A percentile compares a stretch with the other conserved stretches of the same genome.
Evolutionary conservation across 1,140 invertebrate species (phyloP).

Genomic region (Drosophila subobscura): DNA sequence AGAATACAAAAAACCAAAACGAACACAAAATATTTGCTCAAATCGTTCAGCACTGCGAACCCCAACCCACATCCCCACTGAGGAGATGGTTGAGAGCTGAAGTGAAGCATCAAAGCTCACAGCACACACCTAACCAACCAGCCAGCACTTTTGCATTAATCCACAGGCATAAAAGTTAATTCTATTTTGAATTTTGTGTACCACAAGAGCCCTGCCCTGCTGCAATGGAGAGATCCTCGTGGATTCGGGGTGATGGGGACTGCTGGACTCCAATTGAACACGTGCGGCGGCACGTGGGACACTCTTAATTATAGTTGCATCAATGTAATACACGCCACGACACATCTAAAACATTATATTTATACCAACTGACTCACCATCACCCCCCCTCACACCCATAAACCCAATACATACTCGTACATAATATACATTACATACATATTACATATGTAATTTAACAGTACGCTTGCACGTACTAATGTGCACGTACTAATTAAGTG

Average conservation of each 20-base stretch:
- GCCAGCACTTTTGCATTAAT: no score
- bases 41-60: no score
- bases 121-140: no score
- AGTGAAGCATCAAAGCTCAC: no score
- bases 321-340: slow-evolving; percentile 35
- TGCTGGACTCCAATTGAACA: slow-evolving; percentile 3
- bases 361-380: slow-evolving; percentile 25
- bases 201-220: no score
- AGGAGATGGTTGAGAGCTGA: no score
- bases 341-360: slow-evolving; percentile 50
- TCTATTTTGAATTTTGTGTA: no score
- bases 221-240: not conserved
- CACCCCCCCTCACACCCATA: slow-evolving; percentile 30
- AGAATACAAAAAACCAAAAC: no score
- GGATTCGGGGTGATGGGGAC: slow-evolving; percentile 1
- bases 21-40: no score
- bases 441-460: slow-evolving; percentile 59
- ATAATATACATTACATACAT: slow-evolving; percentile 56
- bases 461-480: slow-evolving; percentile 52
- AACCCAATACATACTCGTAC: slow-evolving; percentile 48
- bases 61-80: no score
- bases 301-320: slow-evolving; percentile 44
- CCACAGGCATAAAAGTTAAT: no score
- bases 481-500: slow-evolving; percentile 62
- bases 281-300: slow-evolving; percentile 15